phyloP scores from a whole-genome alignment of 1,140 invertebrate genomes.

The Neodiprion lecontei region DNA sequence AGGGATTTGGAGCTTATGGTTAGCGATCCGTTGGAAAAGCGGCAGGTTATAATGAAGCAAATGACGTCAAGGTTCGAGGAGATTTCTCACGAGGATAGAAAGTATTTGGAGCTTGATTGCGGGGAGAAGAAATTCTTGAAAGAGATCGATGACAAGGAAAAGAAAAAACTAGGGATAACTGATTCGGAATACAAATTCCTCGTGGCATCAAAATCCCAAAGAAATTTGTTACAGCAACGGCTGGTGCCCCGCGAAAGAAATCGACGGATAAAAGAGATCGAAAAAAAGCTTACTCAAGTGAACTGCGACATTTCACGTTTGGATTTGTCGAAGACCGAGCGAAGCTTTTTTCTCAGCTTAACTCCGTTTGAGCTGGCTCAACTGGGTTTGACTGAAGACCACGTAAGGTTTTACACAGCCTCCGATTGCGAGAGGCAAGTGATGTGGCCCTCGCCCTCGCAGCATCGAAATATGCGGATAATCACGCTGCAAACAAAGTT shows the following conservation, averaged over 20 bases:
- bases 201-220: not conserved
- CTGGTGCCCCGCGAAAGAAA: not conserved
- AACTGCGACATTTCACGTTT: not conserved
- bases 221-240: not conserved
- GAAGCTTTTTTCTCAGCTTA: not conserved
- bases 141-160: not conserved
- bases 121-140: not conserved
- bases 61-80: not conserved
- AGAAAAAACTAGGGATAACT: not conserved
- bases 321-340: not conserved
- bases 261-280: not conserved
- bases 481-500: not conserved
- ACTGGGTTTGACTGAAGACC: not conserved
- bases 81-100: not conserved
- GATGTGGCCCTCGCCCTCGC: not conserved
- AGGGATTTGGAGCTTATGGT: not conserved
- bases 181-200: not conserved
- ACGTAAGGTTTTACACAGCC: not conserved
- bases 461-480: not conserved
- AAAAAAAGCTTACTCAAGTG: not conserved
- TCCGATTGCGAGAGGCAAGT: not conserved
- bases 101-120: not conserved
- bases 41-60: not conserved
- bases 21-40: slow-evolving; percentile 3
- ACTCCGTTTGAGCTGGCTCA: not conserved